Evolutionary conservation across 2,888 invertebrate genomes (phyloP), one percentile per base, ranked within the genome.

Genomic region (Taenaris catops): DNA sequence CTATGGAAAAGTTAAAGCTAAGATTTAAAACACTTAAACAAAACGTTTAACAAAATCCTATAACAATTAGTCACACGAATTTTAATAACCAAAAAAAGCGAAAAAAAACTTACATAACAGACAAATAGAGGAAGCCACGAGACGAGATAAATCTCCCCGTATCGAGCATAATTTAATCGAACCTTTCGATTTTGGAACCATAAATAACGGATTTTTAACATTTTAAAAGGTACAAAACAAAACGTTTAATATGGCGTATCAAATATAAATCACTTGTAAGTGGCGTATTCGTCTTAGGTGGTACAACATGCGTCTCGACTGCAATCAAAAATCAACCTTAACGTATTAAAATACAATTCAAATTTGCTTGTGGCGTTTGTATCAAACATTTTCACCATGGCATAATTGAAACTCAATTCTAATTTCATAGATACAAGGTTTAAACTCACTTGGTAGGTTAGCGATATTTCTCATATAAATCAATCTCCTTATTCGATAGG

Each of bases 151-250:
- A 86, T 86, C 71, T 72, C 53, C 53, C 60, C 67, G 65, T 73
- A 76, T 76, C 71, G 63, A 72, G 63, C 81, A 83, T 83, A 74
- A 76, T 81, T 83, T 81, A 81, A 83, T 80, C 81, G 78, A 64
- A 72, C 75, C 81, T 78, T 67, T 81, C 81, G 83, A 84, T 86
- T 81, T 78, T 70, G 71, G 66, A 55, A 60, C 52, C 80, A 84
- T 86, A 86, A 86, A 86, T 86, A 68, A 83, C 74, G 67, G 79
- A 84, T 78, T 86, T 43, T 83, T 81, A 72, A 83, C 76, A 79
- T 80, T 58, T 78, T 64, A 70, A 74, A 73, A 76, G 62, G 67
- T 54, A 65, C 62, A 68, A 69, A 84, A 81, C 80, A 81, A 81
- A 79, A 81, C 76, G 63, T 78, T 81, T 83, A 84, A 84, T 86